Conservation (phyloP, 2,888 invertebrate genomes). For the Ormyrus labotus region DNA sequence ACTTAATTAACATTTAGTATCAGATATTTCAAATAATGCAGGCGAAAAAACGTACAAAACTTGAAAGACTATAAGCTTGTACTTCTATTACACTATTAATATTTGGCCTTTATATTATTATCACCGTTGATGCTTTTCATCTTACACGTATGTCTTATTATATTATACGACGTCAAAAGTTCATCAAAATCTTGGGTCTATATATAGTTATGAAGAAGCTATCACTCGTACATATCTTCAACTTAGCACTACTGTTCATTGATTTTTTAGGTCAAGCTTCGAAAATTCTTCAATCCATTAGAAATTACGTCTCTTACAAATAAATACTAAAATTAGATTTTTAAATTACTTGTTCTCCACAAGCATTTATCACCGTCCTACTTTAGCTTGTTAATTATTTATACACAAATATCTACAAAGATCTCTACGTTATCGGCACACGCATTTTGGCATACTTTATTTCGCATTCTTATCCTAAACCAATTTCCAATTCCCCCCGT, state of each 20-base stretch:
- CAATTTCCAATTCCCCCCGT: too few species aligned
- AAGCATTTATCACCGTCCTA: not conserved
- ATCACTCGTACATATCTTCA: slow-evolving; percentile 3
- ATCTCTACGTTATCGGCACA: too few species aligned
- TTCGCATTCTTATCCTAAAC: too few species aligned
- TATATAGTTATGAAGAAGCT: slow-evolving; percentile 14
- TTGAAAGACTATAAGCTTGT: slow-evolving; percentile 24
- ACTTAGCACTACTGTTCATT: slow-evolving; percentile 6
- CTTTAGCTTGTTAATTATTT: not conserved
- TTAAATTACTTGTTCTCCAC: not conserved
- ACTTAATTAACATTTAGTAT: not conserved
- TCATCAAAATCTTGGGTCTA: slow-evolving; percentile 19
- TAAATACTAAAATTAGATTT: not conserved
- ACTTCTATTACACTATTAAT: slow-evolving; percentile 29
- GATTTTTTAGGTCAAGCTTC: not conserved
- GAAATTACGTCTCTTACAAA: not conserved
- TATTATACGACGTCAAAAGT: slow-evolving; percentile 31
- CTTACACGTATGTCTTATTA: slow-evolving; percentile 28
- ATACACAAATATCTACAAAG: not conserved
- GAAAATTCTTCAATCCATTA: not conserved
- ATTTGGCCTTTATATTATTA: slow-evolving; percentile 56
- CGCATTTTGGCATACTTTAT: too few species aligned
- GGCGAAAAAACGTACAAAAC: not conserved
- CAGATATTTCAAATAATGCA: not conserved
- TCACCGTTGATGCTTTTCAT: slow-evolving; percentile 48